A percentile compares a stretch with the other conserved stretches of the same genome.
Evolutionary conservation across 92 coral and sea anemone species (phyloP).

Genomic region (Phenganax marumi): DNA sequence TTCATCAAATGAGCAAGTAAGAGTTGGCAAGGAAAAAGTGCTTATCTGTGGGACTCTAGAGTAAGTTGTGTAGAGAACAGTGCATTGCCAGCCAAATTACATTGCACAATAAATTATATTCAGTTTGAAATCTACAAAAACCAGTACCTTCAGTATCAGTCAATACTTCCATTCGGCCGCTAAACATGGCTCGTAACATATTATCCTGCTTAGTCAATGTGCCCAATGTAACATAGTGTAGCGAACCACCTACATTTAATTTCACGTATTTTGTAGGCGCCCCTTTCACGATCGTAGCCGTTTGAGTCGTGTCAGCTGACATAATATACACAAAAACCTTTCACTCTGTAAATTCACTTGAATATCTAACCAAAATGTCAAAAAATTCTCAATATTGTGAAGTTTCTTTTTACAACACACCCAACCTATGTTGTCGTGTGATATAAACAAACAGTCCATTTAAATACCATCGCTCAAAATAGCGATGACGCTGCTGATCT

Average conservation of each 20-base stretch:
- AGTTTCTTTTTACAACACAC: slow-evolving; percentile 4
- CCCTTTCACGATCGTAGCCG: slow-evolving; percentile 83
- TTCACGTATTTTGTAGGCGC: slow-evolving; percentile 98
- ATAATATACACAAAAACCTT: slow-evolving; percentile 1
- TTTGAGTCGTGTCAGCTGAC: slow-evolving; percentile 78
- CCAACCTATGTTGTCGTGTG: not conserved
- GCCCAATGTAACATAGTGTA: slow-evolving; percentile 94
- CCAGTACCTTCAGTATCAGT: slow-evolving; percentile 89
- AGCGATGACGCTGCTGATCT: too few species aligned
- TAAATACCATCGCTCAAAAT: slow-evolving; percentile 12
- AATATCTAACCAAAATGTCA: not conserved
- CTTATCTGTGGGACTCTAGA: too few species aligned
- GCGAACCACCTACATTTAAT: slow-evolving; percentile 93
- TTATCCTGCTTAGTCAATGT: slow-evolving; percentile 93
- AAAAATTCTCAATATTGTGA: not conserved
- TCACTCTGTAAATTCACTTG: not conserved
- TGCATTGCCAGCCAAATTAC: too few species aligned
- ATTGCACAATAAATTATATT: not conserved
- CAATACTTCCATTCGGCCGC: slow-evolving; percentile 97
- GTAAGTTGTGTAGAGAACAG: too few species aligned
- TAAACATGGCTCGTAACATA: slow-evolving; percentile 97
- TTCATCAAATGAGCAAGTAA: too few species aligned
- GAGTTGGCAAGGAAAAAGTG: too few species aligned
- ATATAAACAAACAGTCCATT: slow-evolving; percentile 1
- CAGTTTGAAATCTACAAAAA: not conserved